Base-by-base conservation (phyloP, 2,797 vertebrate genomes). In the Oreochromis grahami region DNA sequence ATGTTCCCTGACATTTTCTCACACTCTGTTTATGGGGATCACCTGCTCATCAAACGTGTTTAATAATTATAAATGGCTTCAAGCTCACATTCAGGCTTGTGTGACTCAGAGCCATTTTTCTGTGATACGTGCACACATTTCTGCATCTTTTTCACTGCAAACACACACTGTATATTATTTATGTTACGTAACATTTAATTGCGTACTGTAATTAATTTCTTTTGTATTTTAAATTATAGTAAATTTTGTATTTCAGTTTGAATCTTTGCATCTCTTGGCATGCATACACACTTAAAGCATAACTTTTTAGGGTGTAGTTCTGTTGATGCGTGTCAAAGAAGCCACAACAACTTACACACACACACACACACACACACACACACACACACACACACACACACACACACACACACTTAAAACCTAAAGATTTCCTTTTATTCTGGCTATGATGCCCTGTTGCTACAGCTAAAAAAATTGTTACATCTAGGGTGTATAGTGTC, bases 41-140 rank as follows among this genome's bases (percentile, higher is more conserved):
- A 58, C 29, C 29, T 32, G 56, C 55, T 58, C 5, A 58, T 58
- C 55, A 58, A 58, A 58, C 55, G 6, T 58, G 55, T n/a, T 58
- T 58, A 58, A 58, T 3, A 32, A 58, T 19, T 32, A 32, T 17
- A 58, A 58, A 58, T 58, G 26, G 55, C 8, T 58, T 32, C 55
- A 58, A 58, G 55, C 55, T 56, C 26, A 56, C 55, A 56, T 58
- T 58, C 14, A 32, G 5, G 1, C 26, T 60, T 11, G 56, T 60
- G 56, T 11, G 29, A 34, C 15, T 58, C 29, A 34, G 56, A 34
- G 29, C 5, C 15, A 60, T 60, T 60, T 34, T 19, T 19, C 56
- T 60, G 15, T 60, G 56, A 60, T 34, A 19, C 3, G 15, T 19
- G 5, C 29, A 32, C 29, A 34, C 29, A 19, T 60, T 34, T 60